Percentiles rank a stretch among this genome's conserved stretches.
These are phyloP conservation scores for Cloeon dipterum DNA, from an alignment of 2,888 invertebrate genomes.

Conservation along the genomic window DNA sequence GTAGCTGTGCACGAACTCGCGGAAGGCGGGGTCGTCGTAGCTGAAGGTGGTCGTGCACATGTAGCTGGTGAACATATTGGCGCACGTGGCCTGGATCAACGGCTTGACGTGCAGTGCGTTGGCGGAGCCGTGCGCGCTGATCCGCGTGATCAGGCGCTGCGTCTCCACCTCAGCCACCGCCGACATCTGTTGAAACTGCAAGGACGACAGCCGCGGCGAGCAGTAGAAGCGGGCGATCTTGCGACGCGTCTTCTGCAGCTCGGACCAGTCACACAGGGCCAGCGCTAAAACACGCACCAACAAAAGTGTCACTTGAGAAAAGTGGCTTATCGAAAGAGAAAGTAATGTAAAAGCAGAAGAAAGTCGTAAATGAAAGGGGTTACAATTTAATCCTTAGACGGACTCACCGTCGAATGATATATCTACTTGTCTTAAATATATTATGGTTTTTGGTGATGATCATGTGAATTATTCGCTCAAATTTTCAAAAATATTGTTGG, in stretches of 20 bases:
- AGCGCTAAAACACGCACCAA: constrained; percentile 60
- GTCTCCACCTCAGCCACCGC: constrained; percentile 34
- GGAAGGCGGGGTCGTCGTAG: constrained; percentile 41
- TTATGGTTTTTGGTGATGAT: too few relatives aligned
- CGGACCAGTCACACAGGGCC: constrained; percentile 74
- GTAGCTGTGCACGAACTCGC: constrained; percentile 41
- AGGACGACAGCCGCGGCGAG: constrained; percentile 50
- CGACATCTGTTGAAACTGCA: constrained; percentile 46
- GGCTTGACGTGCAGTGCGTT: constrained; percentile 36
- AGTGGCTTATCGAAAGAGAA: too few relatives aligned
- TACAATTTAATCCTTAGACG: too few relatives aligned
- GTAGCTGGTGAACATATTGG: constrained; percentile 68
- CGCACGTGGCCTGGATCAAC: constrained; percentile 43
- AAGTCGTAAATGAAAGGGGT: too few relatives aligned
- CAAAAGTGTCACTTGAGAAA: not conserved
- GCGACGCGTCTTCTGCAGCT: constrained; percentile 51
- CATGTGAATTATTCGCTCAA: too few relatives aligned
- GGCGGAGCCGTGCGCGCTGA: constrained; percentile 15
- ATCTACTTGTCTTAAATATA: too few relatives aligned
- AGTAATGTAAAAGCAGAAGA: too few relatives aligned
- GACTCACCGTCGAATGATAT: too few relatives aligned
- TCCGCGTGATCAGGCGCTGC: constrained; percentile 29
- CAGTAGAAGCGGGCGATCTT: constrained; percentile 59
- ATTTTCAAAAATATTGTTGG: too few relatives aligned
- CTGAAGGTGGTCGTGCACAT: constrained; percentile 65